phyloP scores from a whole-genome alignment of 2,888 invertebrate genomes.

The Torymus tubicola region DNA sequence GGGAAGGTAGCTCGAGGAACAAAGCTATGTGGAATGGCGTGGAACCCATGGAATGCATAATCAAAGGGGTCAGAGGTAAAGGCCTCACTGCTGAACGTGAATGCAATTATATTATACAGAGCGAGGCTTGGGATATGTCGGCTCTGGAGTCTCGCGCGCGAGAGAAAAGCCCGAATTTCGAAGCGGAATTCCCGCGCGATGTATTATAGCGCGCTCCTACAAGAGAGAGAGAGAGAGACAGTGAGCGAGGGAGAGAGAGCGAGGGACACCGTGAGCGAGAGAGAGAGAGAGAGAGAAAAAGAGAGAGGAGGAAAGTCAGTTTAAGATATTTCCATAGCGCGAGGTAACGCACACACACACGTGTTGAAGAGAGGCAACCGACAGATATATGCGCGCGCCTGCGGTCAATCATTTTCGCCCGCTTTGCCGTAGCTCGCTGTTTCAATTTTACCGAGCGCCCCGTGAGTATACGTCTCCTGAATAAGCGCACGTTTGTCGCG shows the following conservation, averaged over 20 bases:
- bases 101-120: constrained; percentile 41
- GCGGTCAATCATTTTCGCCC: not conserved
- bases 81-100: constrained; percentile 38
- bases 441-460: too few relatives aligned
- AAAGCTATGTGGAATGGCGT: constrained; percentile 42
- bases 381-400: too few relatives aligned
- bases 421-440: too few relatives aligned
- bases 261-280: too few relatives aligned
- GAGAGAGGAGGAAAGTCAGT: not conserved
- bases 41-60: constrained; percentile 59
- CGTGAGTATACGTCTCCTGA: too few relatives aligned
- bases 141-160: not conserved
- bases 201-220: not conserved
- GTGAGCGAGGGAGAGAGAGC: too few relatives aligned
- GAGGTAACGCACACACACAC: too few relatives aligned
- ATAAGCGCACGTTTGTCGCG: too few relatives aligned
- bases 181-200: constrained; percentile 7
- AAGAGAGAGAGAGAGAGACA: too few relatives aligned
- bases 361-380: too few relatives aligned
- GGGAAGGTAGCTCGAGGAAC: not conserved
- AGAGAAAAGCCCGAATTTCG: constrained; percentile 13
- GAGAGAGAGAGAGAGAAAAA: too few relatives aligned
- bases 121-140: not conserved
- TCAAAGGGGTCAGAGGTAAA: constrained; percentile 60
- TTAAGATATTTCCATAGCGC: constrained; percentile 6